phyloP scores from a whole-genome alignment of 2,888 invertebrate genomes.

The Icerya purchasi region DNA sequence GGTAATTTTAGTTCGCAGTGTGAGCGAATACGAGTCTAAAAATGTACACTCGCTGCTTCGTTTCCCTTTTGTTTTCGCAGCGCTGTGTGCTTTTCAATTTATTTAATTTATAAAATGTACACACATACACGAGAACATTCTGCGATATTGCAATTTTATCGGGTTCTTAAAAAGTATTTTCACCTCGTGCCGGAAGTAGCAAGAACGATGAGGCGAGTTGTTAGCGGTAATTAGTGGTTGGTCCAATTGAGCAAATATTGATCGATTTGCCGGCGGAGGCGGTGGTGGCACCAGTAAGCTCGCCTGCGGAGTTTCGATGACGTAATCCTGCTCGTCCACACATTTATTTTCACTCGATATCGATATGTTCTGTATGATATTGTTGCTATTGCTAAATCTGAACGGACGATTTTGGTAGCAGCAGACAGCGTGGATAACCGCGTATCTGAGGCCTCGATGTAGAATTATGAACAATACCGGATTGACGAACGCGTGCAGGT shows the following conservation, averaged over 20 bases:
- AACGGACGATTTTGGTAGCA: constrained; percentile 34
- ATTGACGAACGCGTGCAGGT: constrained; percentile 67
- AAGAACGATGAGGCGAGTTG: constrained; percentile 1
- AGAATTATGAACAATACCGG: constrained; percentile 57
- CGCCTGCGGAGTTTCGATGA: constrained; percentile 10
- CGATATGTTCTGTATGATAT: background rate
- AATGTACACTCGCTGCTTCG: too few relatives aligned
- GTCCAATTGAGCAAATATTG: constrained; percentile 7
- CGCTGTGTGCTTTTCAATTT: too few relatives aligned
- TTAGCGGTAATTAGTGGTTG: constrained; percentile 9
- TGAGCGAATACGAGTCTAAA: too few relatives aligned
- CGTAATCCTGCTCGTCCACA: constrained; percentile 7
- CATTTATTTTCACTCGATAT: background rate
- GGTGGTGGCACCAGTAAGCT: constrained; percentile 11
- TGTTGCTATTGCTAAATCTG: background rate
- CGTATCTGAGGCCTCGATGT: constrained; percentile 50
- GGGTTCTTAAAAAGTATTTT: too few relatives aligned
- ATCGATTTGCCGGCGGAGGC: constrained; percentile 8
- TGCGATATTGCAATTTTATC: too few relatives aligned
- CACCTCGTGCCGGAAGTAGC: too few relatives aligned
- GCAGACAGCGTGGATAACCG: constrained; percentile 50
- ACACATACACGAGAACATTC: too few relatives aligned
- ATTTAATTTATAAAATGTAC: too few relatives aligned
- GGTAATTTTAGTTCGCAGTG: too few relatives aligned
- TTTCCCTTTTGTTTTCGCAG: too few relatives aligned